Conservation (phyloP, 1,140 invertebrate genomes). For the Nephila pilipes region DNA sequence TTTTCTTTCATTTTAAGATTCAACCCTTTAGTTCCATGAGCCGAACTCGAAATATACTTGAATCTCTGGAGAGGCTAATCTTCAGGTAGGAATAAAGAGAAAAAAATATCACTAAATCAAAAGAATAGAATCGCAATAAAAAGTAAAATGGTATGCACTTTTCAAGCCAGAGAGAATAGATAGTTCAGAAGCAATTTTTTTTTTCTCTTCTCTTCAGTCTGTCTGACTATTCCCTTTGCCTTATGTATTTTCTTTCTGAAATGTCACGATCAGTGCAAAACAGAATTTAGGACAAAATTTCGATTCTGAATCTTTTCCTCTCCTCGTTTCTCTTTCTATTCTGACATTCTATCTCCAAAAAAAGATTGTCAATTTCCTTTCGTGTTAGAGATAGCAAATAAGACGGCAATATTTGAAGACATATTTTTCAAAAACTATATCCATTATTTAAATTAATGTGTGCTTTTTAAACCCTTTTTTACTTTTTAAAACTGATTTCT, state of each 20-base stretch:
- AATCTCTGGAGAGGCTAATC: no score
- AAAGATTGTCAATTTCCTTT: background rate
- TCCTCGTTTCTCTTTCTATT: background rate
- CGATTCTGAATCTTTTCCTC: background rate
- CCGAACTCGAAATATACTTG: no score
- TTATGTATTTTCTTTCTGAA: background rate
- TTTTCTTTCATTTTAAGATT: no score
- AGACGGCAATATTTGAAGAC: background rate
- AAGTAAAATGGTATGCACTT: background rate
- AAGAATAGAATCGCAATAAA: background rate
- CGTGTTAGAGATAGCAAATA: background rate
- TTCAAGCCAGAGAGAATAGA: background rate
- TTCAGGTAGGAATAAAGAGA: background rate
- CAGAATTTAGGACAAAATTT: background rate
- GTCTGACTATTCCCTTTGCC: background rate
- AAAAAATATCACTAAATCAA: background rate
- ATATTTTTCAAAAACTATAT: background rate
- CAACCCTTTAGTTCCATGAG: no score
- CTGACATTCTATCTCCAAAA: background rate
- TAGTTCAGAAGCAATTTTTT: background rate
- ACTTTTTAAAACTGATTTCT: no score
- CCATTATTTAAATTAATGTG: background rate
- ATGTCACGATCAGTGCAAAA: background rate
- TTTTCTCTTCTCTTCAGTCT: background rate
- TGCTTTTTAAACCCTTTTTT: no score